Percentiles rank a stretch among this genome's conserved stretches.
These are phyloP conservation scores for Ditula angustiorana DNA, from an alignment of 2,888 invertebrate genomes.

Conservation along the genomic window DNA sequence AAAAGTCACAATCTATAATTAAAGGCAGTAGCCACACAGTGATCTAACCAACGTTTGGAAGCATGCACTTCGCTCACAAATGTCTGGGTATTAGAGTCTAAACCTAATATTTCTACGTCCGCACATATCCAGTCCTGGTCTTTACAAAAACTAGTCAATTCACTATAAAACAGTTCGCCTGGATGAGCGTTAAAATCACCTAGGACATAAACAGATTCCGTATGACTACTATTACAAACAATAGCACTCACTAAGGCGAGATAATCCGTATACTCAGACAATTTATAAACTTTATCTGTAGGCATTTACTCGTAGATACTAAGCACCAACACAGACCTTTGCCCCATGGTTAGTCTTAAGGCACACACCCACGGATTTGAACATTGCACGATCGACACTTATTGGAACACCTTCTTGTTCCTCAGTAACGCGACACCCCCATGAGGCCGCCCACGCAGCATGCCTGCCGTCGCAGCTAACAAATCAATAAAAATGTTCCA, in stretches of 20 bases:
- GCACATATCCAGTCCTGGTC: slow-evolving; percentile 29
- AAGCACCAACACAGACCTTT: background rate
- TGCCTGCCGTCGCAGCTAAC: no score
- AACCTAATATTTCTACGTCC: slow-evolving; percentile 21
- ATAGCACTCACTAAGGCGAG: background rate
- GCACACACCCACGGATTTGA: background rate
- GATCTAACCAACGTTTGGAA: slow-evolving; percentile 27
- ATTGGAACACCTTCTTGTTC: background rate
- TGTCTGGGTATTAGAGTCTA: slow-evolving; percentile 11
- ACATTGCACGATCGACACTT: background rate
- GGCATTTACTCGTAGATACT: background rate
- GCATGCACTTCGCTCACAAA: slow-evolving; percentile 6
- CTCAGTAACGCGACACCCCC: background rate
- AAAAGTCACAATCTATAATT: background rate
- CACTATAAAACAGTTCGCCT: slow-evolving; percentile 17
- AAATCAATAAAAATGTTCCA: no score
- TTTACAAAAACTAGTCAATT: slow-evolving; percentile 22
- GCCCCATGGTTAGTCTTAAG: background rate
- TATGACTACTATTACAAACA: background rate
- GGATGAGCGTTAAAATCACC: slow-evolving; percentile 25
- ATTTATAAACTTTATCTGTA: background rate
- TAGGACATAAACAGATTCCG: background rate
- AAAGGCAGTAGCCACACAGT: slow-evolving; percentile 1
- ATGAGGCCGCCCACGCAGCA: background rate
- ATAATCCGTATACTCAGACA: background rate